These are phyloP conservation scores for Dolichomitus sp. DNA, from an alignment of 2,888 invertebrate species.

Conservation along the genomic window DNA sequence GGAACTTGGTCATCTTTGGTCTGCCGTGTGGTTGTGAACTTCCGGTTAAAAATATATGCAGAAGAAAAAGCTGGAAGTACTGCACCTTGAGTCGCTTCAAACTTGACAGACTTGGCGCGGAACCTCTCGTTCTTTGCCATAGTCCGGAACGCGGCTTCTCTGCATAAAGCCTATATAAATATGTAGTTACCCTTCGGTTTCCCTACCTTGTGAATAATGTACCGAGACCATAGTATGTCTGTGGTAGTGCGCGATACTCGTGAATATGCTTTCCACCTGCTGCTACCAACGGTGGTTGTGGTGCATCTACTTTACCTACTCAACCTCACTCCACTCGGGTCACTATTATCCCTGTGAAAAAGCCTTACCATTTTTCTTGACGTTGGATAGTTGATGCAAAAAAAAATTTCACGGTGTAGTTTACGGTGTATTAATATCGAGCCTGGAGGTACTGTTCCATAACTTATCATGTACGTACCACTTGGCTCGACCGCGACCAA, in stretches of 20 bases:
- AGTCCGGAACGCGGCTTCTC: slow-evolving; percentile 5
- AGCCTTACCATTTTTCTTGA: slow-evolving; percentile 26
- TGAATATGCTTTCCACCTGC: slow-evolving; percentile 58
- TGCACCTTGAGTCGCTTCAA: not conserved
- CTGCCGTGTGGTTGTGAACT: not conserved
- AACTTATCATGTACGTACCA: not conserved
- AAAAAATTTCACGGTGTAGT: slow-evolving; percentile 27
- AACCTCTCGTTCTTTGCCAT: not conserved
- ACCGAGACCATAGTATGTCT: not conserved
- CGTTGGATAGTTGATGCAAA: slow-evolving; percentile 14
- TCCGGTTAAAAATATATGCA: not conserved
- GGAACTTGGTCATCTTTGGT: not conserved
- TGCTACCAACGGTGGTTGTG: not conserved
- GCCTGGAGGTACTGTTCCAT: not conserved
- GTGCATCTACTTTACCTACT: slow-evolving; percentile 22
- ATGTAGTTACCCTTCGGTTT: slow-evolving; percentile 41
- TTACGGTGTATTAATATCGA: slow-evolving; percentile 42
- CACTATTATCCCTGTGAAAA: slow-evolving; percentile 36
- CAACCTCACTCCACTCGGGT: slow-evolving; percentile 24
- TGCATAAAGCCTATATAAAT: slow-evolving; percentile 38
- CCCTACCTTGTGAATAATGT: slow-evolving; percentile 42
- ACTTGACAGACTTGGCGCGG: slow-evolving; percentile 30
- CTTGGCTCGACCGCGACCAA: not conserved
- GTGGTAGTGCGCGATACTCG: slow-evolving; percentile 40
- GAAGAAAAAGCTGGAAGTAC: not conserved